These are phyloP conservation scores for Trichacis sp. DNA, from an alignment of 2,888 invertebrate genomes.

Conservation along the genomic window DNA sequence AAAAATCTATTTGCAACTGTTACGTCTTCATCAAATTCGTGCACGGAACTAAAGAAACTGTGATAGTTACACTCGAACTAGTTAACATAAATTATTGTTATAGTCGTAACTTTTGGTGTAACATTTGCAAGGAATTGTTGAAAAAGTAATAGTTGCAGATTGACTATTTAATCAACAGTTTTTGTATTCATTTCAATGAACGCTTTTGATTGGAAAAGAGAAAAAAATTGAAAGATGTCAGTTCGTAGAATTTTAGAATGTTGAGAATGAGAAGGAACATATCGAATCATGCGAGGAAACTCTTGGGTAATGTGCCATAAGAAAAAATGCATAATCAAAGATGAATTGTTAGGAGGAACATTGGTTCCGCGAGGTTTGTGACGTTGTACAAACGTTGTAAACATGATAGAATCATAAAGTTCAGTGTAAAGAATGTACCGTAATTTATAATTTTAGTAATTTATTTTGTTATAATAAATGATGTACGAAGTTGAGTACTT, in stretches of 20 bases:
- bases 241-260: neutral
- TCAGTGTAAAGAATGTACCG: no score
- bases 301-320: slow-evolving; percentile 5
- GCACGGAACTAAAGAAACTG: slow-evolving; percentile 23
- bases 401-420: neutral
- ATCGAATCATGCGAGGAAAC: slow-evolving; percentile 18
- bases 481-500: neutral
- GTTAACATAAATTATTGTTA: slow-evolving; percentile 12
- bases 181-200: slow-evolving; percentile 4
- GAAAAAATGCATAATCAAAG: slow-evolving; percentile 8
- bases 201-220: no score
- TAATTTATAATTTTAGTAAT: neutral
- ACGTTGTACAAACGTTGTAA: neutral
- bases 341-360: no score
- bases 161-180: no score
- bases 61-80: slow-evolving; percentile 35
- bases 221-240: neutral
- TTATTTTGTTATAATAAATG: neutral
- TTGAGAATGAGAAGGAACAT: slow-evolving; percentile 30
- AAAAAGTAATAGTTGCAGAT: slow-evolving; percentile 6
- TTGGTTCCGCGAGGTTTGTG: no score
- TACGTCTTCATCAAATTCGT: slow-evolving; percentile 10
- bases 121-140: slow-evolving; percentile 25
- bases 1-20: slow-evolving; percentile 14
- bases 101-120: slow-evolving; percentile 26